A percentile compares a stretch with the other conserved stretches of the same genome.
Evolutionary conservation across 2,797 vertebrate genomes (phyloP).

Genomic region (Choloepus didactylus): DNA sequence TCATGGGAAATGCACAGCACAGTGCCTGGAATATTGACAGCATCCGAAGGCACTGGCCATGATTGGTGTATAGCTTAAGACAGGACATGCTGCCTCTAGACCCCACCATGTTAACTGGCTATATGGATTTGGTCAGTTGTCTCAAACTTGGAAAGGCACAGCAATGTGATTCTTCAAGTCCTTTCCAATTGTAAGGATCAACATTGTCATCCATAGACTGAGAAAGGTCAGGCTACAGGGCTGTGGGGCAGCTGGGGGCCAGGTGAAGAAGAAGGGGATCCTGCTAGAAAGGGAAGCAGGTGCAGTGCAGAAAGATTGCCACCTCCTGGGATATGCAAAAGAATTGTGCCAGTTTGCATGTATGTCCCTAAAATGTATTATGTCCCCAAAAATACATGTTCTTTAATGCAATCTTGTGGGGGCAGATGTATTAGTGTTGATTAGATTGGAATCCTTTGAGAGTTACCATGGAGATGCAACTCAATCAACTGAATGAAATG

Average conservation of each 20-base stretch:
- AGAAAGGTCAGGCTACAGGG: background rate
- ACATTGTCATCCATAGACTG: background rate
- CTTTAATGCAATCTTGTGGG: too few species aligned
- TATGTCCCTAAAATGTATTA: too few species aligned
- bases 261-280: background rate
- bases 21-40: background rate
- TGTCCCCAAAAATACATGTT: too few species aligned
- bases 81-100: background rate
- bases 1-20: too few species aligned
- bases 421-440: too few species aligned
- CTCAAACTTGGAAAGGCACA: background rate
- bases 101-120: background rate
- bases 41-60: background rate
- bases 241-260: background rate
- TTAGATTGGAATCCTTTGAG: too few species aligned
- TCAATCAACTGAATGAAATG: too few species aligned
- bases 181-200: background rate
- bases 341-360: too few species aligned
- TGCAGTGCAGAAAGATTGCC: background rate
- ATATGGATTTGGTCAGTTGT: background rate
- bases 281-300: background rate
- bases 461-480: too few species aligned
- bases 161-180: background rate
- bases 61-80: background rate
- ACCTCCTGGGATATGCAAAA: background rate